phyloP scores from a whole-genome alignment of 2,797 vertebrate species.

The Chloroceryle amazona region DNA sequence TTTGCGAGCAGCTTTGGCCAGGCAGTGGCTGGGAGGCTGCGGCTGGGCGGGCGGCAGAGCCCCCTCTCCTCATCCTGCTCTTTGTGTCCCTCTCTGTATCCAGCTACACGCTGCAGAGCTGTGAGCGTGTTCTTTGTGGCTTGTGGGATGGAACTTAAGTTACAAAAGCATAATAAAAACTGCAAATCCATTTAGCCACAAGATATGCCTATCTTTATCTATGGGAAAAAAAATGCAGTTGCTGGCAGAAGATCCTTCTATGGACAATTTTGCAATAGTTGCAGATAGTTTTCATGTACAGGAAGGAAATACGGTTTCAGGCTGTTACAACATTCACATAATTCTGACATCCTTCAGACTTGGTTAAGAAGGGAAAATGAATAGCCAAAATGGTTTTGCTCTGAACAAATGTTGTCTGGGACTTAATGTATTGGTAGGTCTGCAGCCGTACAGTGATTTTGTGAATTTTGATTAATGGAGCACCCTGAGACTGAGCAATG shows the following conservation, averaged over 20 bases:
- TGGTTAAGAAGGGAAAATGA: not conserved
- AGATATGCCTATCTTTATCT: not conserved
- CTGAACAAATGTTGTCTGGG: not conserved
- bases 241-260: not conserved
- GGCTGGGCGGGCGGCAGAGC: too few species aligned
- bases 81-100: accelerated
- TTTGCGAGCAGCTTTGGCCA: not conserved
- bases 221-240: not conserved
- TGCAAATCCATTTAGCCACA: not conserved
- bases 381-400: not conserved
- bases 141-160: accelerated
- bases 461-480: not conserved
- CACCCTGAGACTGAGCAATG: not conserved
- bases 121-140: accelerated
- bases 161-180: not conserved
- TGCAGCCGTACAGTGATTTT: not conserved
- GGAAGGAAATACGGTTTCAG: not conserved
- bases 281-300: not conserved
- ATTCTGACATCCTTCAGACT: not conserved
- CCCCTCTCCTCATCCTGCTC: too few species aligned
- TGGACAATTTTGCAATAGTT: not conserved
- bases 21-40: accelerated
- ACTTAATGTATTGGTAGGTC: not conserved
- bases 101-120: not conserved
- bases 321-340: not conserved